Base-by-base conservation (phyloP, 2,797 vertebrate genomes). In the Cichlasoma orientale region DNA sequence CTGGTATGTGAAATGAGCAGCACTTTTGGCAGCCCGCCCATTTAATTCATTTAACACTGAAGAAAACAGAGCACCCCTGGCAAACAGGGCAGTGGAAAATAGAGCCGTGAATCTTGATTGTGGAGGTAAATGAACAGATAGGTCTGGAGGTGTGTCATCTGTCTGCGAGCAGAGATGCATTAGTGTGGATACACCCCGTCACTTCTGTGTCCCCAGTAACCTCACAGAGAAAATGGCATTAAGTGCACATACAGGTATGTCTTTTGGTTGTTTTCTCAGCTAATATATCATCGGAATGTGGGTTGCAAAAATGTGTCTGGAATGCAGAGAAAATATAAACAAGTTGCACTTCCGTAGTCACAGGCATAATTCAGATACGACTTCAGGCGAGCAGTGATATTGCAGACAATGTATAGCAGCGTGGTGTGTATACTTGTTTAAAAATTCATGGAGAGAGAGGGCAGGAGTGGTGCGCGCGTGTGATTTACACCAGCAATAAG, bases 41-140 rank as follows among this genome's bases (percentile, higher is more conserved):
- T 95, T 95, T 94, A 95, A 95, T 95, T 94, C 88, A 94, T 94
- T 95, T 95, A 94, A 92, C 91, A 75, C 86, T 54, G 89, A 91
- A 75, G 80, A 82, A 92, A 94, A 91, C 87, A 33, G 89, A 92
- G 87, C 86, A 91, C 89, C 92, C 86, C 88, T 87, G 86, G 93
- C 90, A 89, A 90, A 83, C 84, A 69, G 91, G 85, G 74, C 82
- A 57, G 79, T 19, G 75, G 86, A 78, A 90, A 92, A 93, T 91
- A 90, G 90, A 92, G 88, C 86, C 8, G 91, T 94, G 94, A 93
- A 92, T 94, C 94, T 93, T 93, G 88, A 93, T 93, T 88, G 86
- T 82, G 89, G 87, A 85, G 90, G 87, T 92, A 88, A 92, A 92
- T 90, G 89, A 93, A 92, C 86, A 83, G 84, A 87, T 83, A 89